Percentiles rank a stretch among this genome's conserved stretches.
phyloP scores from a whole-genome alignment of 2,113 vertebrate genomes.

The Morone saxatilis region DNA sequence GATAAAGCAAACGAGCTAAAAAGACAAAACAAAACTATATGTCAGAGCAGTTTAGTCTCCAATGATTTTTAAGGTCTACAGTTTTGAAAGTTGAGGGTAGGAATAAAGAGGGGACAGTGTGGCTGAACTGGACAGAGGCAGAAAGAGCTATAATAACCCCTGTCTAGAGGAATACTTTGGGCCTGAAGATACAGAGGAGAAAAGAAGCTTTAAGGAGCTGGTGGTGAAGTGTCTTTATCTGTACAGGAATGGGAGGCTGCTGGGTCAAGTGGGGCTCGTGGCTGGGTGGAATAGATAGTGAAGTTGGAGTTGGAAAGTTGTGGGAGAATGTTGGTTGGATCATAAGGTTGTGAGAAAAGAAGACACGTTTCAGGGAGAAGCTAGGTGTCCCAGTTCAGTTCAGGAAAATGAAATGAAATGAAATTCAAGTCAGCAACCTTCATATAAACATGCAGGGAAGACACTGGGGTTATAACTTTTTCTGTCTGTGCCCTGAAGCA shows the following conservation, averaged over 20 bases:
- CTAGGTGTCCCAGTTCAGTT: conserved; percentile 48
- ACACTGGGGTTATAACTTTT: conserved; percentile 38
- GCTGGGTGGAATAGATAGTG: conserved; percentile 60
- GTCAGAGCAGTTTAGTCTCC: conserved; percentile 16
- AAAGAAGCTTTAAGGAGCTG: conserved; percentile 62
- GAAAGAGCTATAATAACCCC: conserved; percentile 33
- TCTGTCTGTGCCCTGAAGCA: conserved; percentile 43
- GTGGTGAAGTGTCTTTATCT: conserved; percentile 64
- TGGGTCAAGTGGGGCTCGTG: conserved; percentile 61
- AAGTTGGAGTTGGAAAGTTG: conserved; percentile 45
- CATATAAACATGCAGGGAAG: conserved; percentile 47
- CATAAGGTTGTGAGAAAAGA: conserved; percentile 9
- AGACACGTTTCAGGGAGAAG: conserved; percentile 22
- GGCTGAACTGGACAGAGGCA: conserved; percentile 22
- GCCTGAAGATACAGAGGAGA: conserved; percentile 52
- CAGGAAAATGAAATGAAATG: conserved; percentile 18
- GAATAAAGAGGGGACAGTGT: conserved; percentile 1
- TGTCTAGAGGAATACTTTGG: conserved; percentile 46
- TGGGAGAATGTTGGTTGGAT: conserved; percentile 26
- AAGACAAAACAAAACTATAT: conserved; percentile 2
- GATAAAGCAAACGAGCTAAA: conserved; percentile 3
- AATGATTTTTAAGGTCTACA: background rate
- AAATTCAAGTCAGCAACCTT: conserved; percentile 38
- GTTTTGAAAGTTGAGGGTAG: conserved; percentile 22
- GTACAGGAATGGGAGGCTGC: conserved; percentile 46